phyloP scores from a whole-genome alignment of 2,113 vertebrate species.

The Clinocottus analis region DNA sequence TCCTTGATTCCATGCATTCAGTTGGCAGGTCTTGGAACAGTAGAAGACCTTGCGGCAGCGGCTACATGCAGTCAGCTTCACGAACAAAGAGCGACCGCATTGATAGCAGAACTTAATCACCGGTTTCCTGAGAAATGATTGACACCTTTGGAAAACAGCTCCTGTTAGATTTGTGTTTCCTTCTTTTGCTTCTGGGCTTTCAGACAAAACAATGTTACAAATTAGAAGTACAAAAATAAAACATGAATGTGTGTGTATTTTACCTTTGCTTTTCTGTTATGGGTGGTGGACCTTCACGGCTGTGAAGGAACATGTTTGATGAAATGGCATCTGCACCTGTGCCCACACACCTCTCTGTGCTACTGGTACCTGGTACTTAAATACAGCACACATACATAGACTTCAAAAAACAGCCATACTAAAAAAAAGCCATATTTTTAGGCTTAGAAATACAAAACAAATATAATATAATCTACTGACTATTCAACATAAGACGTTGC shows the following conservation, averaged over 20 bases:
- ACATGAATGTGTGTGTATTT: background rate
- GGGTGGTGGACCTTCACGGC: background rate
- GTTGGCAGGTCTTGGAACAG: constrained; percentile 86
- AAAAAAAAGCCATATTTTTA: background rate
- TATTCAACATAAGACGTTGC: background rate
- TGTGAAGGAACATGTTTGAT: background rate
- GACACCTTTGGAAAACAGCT: background rate
- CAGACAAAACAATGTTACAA: background rate
- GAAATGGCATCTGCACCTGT: background rate
- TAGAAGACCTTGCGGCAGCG: constrained; percentile 83
- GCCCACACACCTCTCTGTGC: background rate
- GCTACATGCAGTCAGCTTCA: constrained; percentile 79
- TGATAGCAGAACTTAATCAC: constrained; percentile 87
- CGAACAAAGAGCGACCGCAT: constrained; percentile 84
- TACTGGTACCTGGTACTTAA: background rate
- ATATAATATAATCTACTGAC: constrained; percentile 23
- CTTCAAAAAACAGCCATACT: background rate
- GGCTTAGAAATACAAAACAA: background rate
- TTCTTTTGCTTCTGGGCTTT: background rate
- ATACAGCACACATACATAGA: background rate
- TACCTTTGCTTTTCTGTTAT: constrained; percentile 26
- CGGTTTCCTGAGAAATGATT: constrained; percentile 65
- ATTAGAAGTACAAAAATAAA: background rate
- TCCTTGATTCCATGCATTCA: constrained; percentile 80
- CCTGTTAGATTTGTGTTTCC: background rate